Base-by-base conservation (phyloP, 2,888 invertebrate species). In the Operophtera brumata region DNA sequence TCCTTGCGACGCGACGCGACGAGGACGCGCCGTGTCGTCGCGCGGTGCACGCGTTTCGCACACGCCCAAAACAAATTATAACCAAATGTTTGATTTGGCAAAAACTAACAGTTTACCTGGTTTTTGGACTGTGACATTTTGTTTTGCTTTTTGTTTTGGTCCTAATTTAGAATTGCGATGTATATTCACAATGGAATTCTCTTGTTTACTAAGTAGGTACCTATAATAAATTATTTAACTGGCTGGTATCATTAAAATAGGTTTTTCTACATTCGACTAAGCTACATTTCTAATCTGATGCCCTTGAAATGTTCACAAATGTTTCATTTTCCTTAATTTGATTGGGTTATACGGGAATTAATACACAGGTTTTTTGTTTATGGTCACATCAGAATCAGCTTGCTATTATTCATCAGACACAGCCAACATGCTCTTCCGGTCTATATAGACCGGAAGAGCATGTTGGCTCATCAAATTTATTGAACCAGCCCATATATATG, bases 1-100 rank as follows among this genome's bases (percentile, higher is more conserved):
- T 86, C 88, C 88, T 87, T 86, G 84, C 73, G 72, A 65, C 71
- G 62, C 58, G 59, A 58, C 41, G 39, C 30, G 39, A 64, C 69
- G 64, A 61, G 59, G 20, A 20, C 20, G 20, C 20, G 20, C 20
- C 20, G 20, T 4, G 2, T 4, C 20, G 20, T 4, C 20, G 20
- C 20, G 2, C 20, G 49, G 51, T 73, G 75, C 73, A 71, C 75
- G 67, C 71, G 75, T 77, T 79, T 76, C 62, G 72, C 77, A 78
- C 66, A 61, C 60, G 44, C 63, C 47, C 20, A 57, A 39, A 54
- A 50, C 49, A 56, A 61, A 48, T 53, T 59, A 58, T 20, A 20
- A 47, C 44, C 41, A 61, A 55, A 54, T 36, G 13, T 13, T 36
- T 34, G n/a, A 34, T 34, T 11, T 36, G 1, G 2, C 13, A 2